Percentiles rank a stretch among this genome's conserved stretches.
Conservation (phyloP, 2,113 vertebrate species). For the Corythoichthys haematopterus region DNA sequence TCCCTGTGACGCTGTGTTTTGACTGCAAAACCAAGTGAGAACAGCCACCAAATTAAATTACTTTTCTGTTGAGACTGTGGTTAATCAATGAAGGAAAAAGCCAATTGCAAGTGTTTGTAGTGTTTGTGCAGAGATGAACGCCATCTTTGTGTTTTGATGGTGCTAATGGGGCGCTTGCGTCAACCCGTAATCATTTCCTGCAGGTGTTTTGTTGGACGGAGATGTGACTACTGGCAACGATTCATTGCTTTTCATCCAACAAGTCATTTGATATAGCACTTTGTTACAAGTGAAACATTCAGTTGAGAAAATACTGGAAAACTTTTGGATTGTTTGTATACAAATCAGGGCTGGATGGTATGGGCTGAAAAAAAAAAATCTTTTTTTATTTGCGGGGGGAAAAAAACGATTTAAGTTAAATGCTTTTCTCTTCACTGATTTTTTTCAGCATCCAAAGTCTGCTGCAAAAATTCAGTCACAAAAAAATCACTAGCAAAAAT, state of each 20-base stretch:
- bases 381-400: no score
- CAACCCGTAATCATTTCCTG: neutral
- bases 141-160: neutral
- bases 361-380: no score
- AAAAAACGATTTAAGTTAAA: no score
- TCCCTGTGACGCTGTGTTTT: neutral
- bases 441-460: no score
- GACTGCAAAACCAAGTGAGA: neutral
- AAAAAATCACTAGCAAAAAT: no score
- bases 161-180: neutral
- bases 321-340: neutral
- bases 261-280: neutral
- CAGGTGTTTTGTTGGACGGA: neutral
- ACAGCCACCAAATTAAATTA: neutral
- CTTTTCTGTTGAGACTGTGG: neutral
- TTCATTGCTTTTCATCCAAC: neutral
- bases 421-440: no score
- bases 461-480: no score
- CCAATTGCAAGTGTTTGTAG: neutral
- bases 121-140: neutral
- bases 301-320: no score
- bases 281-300: no score
- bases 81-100: neutral
- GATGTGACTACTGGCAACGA: neutral
- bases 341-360: neutral